Conservation (phyloP, 2,888 invertebrate genomes). For the Scaptodrosophila latifasciaeformis region DNA sequence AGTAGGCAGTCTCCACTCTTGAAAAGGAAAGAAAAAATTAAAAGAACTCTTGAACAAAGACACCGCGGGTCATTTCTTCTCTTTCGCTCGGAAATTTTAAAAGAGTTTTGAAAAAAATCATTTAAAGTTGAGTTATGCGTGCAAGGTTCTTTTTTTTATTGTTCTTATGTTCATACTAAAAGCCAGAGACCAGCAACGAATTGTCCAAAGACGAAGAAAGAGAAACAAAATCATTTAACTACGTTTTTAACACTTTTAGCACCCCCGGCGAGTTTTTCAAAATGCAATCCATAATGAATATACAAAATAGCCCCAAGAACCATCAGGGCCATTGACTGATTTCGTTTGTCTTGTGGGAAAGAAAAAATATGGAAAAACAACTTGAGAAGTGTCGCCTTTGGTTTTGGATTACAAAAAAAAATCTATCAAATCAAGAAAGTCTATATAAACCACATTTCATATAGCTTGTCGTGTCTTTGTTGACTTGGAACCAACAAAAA, state of each 20-base stretch:
- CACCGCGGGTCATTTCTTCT: conserved; percentile 46
- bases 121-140: conserved; percentile 9
- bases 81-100: not conserved
- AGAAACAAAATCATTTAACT: conserved; percentile 40
- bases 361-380: too few relatives aligned
- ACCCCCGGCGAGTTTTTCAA: conserved; percentile 33
- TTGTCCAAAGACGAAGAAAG: conserved; percentile 46
- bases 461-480: conserved; percentile 26
- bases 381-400: too few relatives aligned
- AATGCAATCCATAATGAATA: conserved; percentile 21
- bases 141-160: not conserved
- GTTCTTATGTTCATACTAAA: too few relatives aligned
- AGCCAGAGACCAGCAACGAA: conserved; percentile 19
- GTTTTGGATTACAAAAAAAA: too few relatives aligned
- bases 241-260: conserved; percentile 59
- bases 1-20: too few relatives aligned
- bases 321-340: too few relatives aligned
- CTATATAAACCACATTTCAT: not conserved
- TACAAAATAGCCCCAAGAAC: not conserved
- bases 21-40: conserved; percentile 21
- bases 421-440: not conserved
- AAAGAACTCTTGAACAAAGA: conserved; percentile 30
- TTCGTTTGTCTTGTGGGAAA: conserved; percentile 1
- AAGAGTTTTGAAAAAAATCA: not conserved
- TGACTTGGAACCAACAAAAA: conserved; percentile 44